Base-by-base conservation (phyloP, 2,888 invertebrate genomes). In the Antheraea yamamai region DNA sequence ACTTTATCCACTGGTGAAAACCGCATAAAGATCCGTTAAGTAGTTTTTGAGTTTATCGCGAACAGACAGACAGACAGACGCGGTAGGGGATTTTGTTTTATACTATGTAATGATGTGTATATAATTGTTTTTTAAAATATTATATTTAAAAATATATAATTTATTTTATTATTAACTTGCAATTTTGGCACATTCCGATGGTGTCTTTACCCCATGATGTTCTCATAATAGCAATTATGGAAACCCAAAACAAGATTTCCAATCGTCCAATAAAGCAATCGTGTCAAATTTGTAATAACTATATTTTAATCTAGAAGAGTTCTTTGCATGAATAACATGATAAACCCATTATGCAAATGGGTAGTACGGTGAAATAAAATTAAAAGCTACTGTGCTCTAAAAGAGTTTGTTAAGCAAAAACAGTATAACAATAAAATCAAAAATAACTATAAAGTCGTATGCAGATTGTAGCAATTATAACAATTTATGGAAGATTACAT, bases 271-370 rank as follows among this genome's bases (percentile, higher is more conserved):
- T n/a, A 70, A 20, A 70, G 35, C 70, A 70, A 39, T 35, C 52
- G 55, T 58, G 12, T 74, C 70, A 10, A 61, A 74, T 58, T 58
- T 55, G 14, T 58, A 74, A 74, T 71, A 55, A 74, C 23, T 2
- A 61, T 61, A 39, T 39, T 72, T 75, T 75, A n/a, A 20, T 47
- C 30, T 26, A 72, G 52, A 66, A 73, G 52, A 72, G 16, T 47
- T 55, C 52, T 74, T 39, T 26, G 52, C 66, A 64, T 47, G 35
- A 55, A 73, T 61, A 76, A 74, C 75, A 76, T 66, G 68, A 66
- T 75, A 64, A 75, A 72, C 72, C 72, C 47, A 76, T 76, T 76
- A 74, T 74, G 66, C 74, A 74, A 74, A 76, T 55, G 66, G 7
- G 47, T 47, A 47, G 26, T 76, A 68, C 72, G 66, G 55, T 74